Percentiles rank a stretch among this genome's conserved stretches.
Conservation (phyloP, 2,888 invertebrate genomes). For the Mesodorylaimus sp. region DNA sequence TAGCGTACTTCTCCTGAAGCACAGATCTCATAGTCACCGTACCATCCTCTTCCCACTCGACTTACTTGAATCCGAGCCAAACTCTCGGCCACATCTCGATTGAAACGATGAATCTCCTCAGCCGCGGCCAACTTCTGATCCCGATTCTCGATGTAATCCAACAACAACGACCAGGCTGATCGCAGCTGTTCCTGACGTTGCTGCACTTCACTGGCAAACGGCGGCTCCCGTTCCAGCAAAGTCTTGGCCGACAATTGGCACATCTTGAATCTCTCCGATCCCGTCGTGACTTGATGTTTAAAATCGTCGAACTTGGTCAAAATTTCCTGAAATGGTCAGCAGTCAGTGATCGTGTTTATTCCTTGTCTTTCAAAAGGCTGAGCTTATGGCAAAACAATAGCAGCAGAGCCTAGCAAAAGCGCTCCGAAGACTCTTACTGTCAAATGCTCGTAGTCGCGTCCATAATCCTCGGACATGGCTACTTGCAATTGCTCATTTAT, state of each 20-base stretch:
- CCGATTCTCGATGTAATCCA: constrained; percentile 65
- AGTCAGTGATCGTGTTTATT: no score
- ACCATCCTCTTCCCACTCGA: neutral
- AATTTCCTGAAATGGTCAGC: constrained; percentile 45
- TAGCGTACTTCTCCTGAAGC: constrained; percentile 54
- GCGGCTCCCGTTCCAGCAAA: constrained; percentile 61
- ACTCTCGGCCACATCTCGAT: constrained; percentile 80
- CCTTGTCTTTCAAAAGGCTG: no score
- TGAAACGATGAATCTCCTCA: constrained; percentile 89
- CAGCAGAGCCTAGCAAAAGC: no score
- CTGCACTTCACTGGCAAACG: constrained; percentile 65
- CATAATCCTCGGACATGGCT: constrained; percentile 77
- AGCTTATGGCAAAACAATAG: no score
- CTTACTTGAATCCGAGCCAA: constrained; percentile 54
- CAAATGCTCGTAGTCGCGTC: constrained; percentile 51
- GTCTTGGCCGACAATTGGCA: constrained; percentile 76
- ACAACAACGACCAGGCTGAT: constrained; percentile 57
- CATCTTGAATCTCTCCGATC: constrained; percentile 69
- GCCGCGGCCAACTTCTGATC: constrained; percentile 74
- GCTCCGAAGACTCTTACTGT: no score
- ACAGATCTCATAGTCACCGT: neutral
- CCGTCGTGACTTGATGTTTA: constrained; percentile 69
- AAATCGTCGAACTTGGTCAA: constrained; percentile 81
- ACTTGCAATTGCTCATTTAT: constrained; percentile 71
- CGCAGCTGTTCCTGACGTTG: constrained; percentile 65